Base-by-base conservation (phyloP, 2,113 vertebrate species). In the Sphaerodactylus townsendi region DNA sequence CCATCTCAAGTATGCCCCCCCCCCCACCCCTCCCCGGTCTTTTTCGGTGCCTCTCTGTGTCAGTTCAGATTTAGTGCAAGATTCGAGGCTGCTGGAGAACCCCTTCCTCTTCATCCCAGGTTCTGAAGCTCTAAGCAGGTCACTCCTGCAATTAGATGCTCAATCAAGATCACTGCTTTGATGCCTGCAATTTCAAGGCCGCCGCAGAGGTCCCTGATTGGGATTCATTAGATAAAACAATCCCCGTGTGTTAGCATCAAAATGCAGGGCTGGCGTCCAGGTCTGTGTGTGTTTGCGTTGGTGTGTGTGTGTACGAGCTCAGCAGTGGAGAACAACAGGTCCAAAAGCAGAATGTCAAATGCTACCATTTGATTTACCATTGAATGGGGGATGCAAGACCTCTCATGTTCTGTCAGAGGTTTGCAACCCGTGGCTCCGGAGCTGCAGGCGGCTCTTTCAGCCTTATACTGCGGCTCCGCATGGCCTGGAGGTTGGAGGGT, bases 111-210 rank as follows among this genome's bases (percentile, higher is more conserved):
- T 87, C 59, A 78, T 68, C 0, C 30, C 3, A 19, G 53, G 3
- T 91, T 76, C 89, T 75, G 48, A 87, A 86, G 69, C 37, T 75
- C 82, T 77, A 86, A 86, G 71, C 59, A 84, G 81, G 77, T 35
- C 37, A 77, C 48, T 88, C 0, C 69, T 78, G 66, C 85, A 88
- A 88, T 89, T 85, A 86, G 2, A 76, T 15, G 62, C 82, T 87
- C 65, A 33, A 10, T 75, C 3, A 0, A 59, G 75, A 87, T 78
- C 83, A 59, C 13, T 59, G 66, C 83, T 85, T 80, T 39, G 70
- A 78, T 88, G 73, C 9, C 59, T 87, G 78, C 0, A 1, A 82
- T 87, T 71, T 81, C 33, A 41, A 71, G 79, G 79, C 64, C 1
- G 66, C 44, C 78, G 89, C 50, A 83, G 59, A 82, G 25, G 69